Evolutionary conservation across 2,797 vertebrate genomes (phyloP), one percentile per base, ranked within the genome.

Genomic region (Momotus momota): DNA sequence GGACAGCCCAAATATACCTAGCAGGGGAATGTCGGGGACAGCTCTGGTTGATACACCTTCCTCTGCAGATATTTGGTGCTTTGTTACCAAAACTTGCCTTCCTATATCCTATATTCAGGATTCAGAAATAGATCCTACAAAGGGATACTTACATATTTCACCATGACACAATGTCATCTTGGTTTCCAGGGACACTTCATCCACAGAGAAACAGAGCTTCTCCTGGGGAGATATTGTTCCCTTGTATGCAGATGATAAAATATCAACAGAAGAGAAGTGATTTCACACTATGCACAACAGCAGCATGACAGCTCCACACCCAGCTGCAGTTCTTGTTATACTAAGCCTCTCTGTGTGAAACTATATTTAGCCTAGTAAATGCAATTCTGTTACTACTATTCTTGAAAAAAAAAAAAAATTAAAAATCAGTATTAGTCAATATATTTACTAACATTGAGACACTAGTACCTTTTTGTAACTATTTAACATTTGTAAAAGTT

Each of bases 291-390:
- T 31, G 43, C 11, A 62, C 29, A 89, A 65, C 31, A 70, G 22
- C 52, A 89, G 57, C 52, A 38, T 81, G 75, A 88, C 69, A 94
- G n/a, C 41, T 93, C 57, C 4, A 1, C 54, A 52, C 31, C 9
- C 82, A 93, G 77, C 49, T 96, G 87, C 65, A 78, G 45, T 90
- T 58, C 72, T 86, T 83, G 72, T 94, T 94, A 54, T 69, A 61
- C n/a, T 46, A 74, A 88, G 35, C 27, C 41, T 85, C 48, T 48
- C 52, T 64, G 27, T 78, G 69, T 72, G 49, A 91, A 88, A 81
- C 43, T 91, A 6, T 80, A 46, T 86, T 92, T 85, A 67, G 49
- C n/a, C 14, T 71, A 43, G 13, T 85, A 79, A 95, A 87, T 40
- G 23, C 2, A 90, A 67, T 60, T 62, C 5, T 77, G 7, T 67